Conservation (phyloP, 2,113 vertebrate genomes). For the Festucalex cinctus region DNA sequence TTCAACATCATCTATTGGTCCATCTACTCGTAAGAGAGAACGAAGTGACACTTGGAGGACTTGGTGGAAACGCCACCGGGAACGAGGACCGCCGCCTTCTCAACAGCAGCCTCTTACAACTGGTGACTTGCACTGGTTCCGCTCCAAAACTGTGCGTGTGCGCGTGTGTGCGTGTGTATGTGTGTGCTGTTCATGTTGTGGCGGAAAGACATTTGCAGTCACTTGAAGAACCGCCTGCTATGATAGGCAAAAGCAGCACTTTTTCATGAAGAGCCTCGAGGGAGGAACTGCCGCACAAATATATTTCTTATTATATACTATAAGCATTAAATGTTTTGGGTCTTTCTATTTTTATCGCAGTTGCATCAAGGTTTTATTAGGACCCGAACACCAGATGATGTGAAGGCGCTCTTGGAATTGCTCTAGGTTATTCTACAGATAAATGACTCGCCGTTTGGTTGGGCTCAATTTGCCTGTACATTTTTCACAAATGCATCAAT, state of each 20-base stretch:
- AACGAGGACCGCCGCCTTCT: constrained; percentile 60
- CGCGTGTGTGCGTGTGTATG: background rate
- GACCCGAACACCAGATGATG: background rate
- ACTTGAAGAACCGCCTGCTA: constrained; percentile 7
- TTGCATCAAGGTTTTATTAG: background rate
- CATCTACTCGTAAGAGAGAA: constrained; percentile 83
- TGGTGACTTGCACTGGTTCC: constrained; percentile 22
- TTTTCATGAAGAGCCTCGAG: constrained; percentile 12
- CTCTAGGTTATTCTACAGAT: background rate
- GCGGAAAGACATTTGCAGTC: constrained; percentile 4
- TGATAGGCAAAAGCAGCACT: constrained; percentile 10
- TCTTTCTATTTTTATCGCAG: background rate
- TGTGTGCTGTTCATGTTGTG: constrained; percentile 17
- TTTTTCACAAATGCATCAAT: background rate
- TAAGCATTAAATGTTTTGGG: background rate
- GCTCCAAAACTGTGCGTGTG: background rate
- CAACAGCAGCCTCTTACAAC: constrained; percentile 62
- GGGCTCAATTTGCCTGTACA: background rate
- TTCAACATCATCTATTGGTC: constrained; percentile 99
- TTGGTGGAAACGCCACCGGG: constrained; percentile 12
- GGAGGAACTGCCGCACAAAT: background rate
- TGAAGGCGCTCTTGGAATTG: background rate
- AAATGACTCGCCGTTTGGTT: background rate
- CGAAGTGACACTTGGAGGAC: background rate
- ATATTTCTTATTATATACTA: background rate